phyloP scores from a whole-genome alignment of 1,140 invertebrate genomes.

The Pseudomyrmex dendroicus region DNA sequence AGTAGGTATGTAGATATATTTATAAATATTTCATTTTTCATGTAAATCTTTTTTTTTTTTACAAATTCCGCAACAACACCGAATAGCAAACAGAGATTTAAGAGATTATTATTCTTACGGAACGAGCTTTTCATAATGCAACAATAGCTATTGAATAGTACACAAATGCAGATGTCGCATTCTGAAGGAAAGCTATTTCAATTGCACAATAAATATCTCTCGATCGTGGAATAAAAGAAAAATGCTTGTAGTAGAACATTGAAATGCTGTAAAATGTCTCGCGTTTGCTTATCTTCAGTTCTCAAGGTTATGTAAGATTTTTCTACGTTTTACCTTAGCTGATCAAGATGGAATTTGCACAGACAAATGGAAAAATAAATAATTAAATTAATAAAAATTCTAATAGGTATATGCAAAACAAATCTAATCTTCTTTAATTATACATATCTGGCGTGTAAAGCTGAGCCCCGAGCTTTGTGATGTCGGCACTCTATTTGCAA shows the following conservation, averaged over 20 bases:
- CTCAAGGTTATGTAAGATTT: conserved; percentile 14
- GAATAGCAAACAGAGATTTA: neutral
- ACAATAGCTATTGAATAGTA: neutral
- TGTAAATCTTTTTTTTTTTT: neutral
- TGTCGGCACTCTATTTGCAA: no score
- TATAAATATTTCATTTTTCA: neutral
- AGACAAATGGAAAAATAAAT: neutral
- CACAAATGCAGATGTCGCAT: neutral
- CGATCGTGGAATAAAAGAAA: neutral
- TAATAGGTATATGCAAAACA: neutral
- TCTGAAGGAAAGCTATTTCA: conserved; percentile 7
- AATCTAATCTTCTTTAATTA: no score
- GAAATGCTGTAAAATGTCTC: conserved; percentile 11
- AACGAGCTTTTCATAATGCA: neutral
- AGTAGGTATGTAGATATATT: no score
- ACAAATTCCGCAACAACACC: neutral
- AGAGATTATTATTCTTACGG: neutral
- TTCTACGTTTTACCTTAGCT: neutral
- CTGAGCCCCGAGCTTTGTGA: no score
- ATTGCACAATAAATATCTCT: conserved; percentile 2
- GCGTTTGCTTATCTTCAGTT: neutral
- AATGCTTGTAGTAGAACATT: conserved; percentile 11
- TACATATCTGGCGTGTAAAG: no score
- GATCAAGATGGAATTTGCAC: conserved; percentile 1
- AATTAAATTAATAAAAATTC: neutral